phyloP scores from a whole-genome alignment of 2,888 invertebrate genomes.

The Lutraria lutraria region DNA sequence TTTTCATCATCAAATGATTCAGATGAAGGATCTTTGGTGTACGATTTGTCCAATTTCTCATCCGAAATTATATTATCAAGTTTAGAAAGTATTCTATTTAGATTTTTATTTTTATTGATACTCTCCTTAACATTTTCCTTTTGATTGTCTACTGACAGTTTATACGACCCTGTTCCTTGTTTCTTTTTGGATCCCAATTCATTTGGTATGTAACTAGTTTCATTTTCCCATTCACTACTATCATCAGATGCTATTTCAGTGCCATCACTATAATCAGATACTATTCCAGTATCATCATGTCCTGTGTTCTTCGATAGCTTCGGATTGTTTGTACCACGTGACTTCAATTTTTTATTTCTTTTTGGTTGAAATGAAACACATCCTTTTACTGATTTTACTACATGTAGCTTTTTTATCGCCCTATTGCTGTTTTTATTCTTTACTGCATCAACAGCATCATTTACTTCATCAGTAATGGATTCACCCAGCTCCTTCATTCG shows the following conservation, averaged over 20 bases:
- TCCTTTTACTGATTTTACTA: background rate
- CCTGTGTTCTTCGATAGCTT: background rate
- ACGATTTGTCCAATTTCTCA: background rate
- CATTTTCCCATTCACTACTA: background rate
- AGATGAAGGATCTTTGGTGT: background rate
- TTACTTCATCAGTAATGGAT: background rate
- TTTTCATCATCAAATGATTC: background rate
- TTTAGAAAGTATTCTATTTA: constrained; percentile 22
- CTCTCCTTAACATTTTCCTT: background rate
- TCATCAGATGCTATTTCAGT: background rate
- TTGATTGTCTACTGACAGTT: background rate
- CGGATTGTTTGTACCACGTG: background rate
- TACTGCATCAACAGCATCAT: background rate
- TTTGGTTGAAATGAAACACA: constrained; percentile 28
- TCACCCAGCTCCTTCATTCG: background rate
- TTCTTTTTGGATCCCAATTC: background rate
- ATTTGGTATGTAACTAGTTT: background rate
- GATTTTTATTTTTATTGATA: background rate
- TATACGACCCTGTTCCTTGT: background rate
- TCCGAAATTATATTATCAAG: constrained; percentile 10
- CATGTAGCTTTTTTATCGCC: background rate
- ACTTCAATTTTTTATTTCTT: background rate
- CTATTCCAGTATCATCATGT: background rate
- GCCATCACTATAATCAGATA: background rate
- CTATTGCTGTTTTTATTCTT: background rate